Conservation (phyloP, 2,888 invertebrate genomes). For the Andrena camellia region DNA sequence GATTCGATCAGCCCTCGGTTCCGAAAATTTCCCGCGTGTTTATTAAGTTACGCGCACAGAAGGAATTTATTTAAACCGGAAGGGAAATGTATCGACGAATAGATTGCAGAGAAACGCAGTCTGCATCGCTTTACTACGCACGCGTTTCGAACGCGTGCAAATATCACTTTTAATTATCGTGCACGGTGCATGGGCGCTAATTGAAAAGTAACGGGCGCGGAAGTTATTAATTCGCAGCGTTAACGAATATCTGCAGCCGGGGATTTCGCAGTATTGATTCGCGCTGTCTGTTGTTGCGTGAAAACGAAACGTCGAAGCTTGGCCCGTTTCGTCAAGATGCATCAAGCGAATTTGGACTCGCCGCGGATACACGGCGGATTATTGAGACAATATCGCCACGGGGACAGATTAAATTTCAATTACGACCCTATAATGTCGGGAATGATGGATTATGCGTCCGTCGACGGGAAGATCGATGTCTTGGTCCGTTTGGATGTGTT, state of each 20-base stretch:
- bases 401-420: slow-evolving; percentile 37
- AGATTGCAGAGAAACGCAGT: background rate
- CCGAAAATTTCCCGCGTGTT: background rate
- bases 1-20: background rate
- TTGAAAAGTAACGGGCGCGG: slow-evolving; percentile 30
- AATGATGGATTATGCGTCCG: slow-evolving; percentile 23
- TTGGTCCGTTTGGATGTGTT: slow-evolving; percentile 20
- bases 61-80: background rate
- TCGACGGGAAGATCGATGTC: slow-evolving; percentile 22
- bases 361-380: background rate
- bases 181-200: background rate
- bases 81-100: background rate
- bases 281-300: background rate
- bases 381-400: slow-evolving; percentile 5
- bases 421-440: background rate
- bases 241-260: slow-evolving; percentile 23
- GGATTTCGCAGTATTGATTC: slow-evolving; percentile 15
- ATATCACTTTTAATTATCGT: slow-evolving; percentile 38
- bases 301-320: slow-evolving; percentile 21
- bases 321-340: background rate
- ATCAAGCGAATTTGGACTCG: background rate
- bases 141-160: slow-evolving; percentile 1
- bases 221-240: slow-evolving; percentile 34
- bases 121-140: background rate
- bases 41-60: too few relatives aligned